These are phyloP conservation scores for Ursus arctos DNA, from an alignment of 2,113 vertebrate species.

Conservation along the genomic window DNA sequence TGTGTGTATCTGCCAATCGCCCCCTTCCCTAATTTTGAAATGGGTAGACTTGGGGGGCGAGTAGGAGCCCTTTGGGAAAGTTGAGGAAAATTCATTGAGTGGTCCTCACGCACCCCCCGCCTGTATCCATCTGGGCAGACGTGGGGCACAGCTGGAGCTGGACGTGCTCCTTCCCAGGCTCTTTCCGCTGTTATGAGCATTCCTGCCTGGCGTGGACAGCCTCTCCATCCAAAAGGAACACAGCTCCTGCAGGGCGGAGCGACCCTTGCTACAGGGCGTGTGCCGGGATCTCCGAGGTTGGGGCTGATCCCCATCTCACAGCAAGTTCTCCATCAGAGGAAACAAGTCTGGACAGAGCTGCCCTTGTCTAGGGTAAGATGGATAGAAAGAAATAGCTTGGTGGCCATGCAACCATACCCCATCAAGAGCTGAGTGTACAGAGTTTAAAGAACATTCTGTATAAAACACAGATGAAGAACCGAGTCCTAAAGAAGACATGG, in stretches of 20 bases:
- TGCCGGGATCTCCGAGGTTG: background rate
- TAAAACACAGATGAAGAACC: background rate
- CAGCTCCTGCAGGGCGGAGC: accelerated
- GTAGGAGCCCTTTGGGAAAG: background rate
- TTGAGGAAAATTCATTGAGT: background rate
- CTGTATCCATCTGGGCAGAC: background rate
- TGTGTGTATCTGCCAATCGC: background rate
- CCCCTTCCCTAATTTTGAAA: background rate
- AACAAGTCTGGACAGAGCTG: background rate
- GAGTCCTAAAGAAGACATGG: background rate
- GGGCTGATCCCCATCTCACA: accelerated
- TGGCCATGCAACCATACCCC: background rate
- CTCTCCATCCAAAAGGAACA: accelerated
- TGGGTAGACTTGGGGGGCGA: too few relatives aligned
- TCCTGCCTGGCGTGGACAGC: background rate
- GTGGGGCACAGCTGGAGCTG: background rate
- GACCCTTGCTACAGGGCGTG: accelerated
- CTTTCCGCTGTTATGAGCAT: background rate
- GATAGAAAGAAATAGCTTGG: background rate
- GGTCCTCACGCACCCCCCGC: accelerated
- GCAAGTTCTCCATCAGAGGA: background rate
- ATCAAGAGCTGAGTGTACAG: background rate
- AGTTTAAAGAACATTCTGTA: background rate
- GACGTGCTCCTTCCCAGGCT: background rate
- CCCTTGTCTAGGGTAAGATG: background rate